Evolutionary conservation across 1,140 invertebrate genomes (phyloP), one percentile per base, ranked within the genome.

Genomic region (Camponotus vicinus): DNA sequence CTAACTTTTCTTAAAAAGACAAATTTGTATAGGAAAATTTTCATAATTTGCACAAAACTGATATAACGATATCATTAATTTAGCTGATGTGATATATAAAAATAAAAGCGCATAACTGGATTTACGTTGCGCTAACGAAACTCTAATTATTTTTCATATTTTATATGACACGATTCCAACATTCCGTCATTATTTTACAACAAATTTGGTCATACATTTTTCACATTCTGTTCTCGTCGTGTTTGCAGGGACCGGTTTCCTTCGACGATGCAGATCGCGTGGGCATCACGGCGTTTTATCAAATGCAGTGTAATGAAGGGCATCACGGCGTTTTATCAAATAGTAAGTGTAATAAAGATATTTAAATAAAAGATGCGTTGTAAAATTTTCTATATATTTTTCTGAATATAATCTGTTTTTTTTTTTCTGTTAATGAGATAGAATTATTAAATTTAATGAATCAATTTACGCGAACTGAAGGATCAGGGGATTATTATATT

Each of bases 251-350:
- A 18, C 98, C 98, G 18, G 97, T 99, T 0, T 97, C 97, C 0
- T 98, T 98, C 91, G 96, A 97, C 89, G 98, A 98, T 3, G 97
- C 98, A 0, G 98, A 98, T 93, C 96, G 98, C 63, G 96, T 98
- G 71, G 98, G 98, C 64, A 97, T 98, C 88, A 97, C 98, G 2
- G 97, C 97, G 0, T 97, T 98, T 89, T 97, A 97, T 93, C 98
- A 98, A 96, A 97, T 98, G 91, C 98, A 98, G 21, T 21, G 21
- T 21, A 21, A 21, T 21, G 21, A 21, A 21, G 71, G 98, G 98
- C 64, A 97, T 98, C 88, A 97, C 98, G 2, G 97, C 97, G 0
- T 97, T 98, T 89, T 97, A 97, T 93, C 98, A 98, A 96, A 97
- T 96, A 96, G 97, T 98, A 96, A 96, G 92, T 90, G 76, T 49